Conservation (phyloP, 2,113 vertebrate genomes). For the Pedionomus torquatus region DNA sequence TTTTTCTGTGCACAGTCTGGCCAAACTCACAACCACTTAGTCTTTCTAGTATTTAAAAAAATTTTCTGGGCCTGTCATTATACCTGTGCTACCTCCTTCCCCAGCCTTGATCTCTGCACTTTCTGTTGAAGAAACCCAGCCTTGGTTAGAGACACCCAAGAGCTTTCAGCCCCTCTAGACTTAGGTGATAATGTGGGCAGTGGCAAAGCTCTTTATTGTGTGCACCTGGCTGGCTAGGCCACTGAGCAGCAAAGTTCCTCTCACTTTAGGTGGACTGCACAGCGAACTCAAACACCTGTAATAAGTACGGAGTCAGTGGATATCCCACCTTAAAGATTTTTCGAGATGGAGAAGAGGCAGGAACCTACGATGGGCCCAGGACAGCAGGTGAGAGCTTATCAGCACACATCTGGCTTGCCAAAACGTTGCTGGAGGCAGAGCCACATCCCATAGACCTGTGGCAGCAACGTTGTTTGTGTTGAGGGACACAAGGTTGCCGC, state of each 20-base stretch:
- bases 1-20: neutral
- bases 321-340: conserved; percentile 98
- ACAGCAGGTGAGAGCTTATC: conserved; percentile 81
- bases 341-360: conserved; percentile 91
- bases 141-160: neutral
- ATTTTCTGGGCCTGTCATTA: neutral
- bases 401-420: accelerated
- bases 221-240: accelerated
- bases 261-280: conserved; percentile 92
- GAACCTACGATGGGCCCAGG: conserved; percentile 92
- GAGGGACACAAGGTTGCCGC: neutral
- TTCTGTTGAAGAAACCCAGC: neutral
- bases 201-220: neutral
- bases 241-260: neutral
- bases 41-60: neutral
- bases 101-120: neutral
- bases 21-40: neutral
- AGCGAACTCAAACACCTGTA: conserved; percentile 86
- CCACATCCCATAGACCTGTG: accelerated
- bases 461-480: accelerated
- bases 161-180: neutral
- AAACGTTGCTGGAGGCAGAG: neutral
- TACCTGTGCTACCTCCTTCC: neutral
- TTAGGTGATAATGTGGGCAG: accelerated
- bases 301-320: conserved; percentile 95